Conservation (phyloP, 2,888 invertebrate genomes). For the Andrena bicolor region DNA sequence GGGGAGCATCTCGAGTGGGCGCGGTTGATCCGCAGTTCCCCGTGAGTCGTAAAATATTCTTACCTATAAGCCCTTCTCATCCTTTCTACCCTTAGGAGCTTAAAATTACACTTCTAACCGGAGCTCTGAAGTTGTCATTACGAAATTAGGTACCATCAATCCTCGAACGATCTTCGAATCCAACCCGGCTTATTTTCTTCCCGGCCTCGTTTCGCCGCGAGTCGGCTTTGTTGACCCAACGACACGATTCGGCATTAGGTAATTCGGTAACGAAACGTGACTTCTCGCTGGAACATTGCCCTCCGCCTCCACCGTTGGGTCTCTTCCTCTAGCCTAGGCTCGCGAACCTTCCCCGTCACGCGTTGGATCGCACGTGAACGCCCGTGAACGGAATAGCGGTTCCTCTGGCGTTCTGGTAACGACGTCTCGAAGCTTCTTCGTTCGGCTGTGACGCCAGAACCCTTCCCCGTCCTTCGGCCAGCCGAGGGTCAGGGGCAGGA, state of each 20-base stretch:
- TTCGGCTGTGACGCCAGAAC: background rate
- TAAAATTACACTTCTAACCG: too few relatives aligned
- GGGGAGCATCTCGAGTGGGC: background rate
- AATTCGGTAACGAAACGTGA: conserved; percentile 68
- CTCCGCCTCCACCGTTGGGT: conserved; percentile 4
- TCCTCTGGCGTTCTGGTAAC: conserved; percentile 67
- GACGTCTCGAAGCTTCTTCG: conserved; percentile 52
- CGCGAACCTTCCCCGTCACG: conserved; percentile 56
- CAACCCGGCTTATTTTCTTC: background rate
- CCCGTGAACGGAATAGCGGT: conserved; percentile 74
- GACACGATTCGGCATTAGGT: conserved; percentile 67
- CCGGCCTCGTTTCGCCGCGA: background rate
- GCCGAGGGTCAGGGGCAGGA: background rate
- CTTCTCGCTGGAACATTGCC: conserved; percentile 34
- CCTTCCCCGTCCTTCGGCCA: background rate
- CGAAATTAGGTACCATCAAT: too few relatives aligned
- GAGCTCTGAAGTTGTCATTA: too few relatives aligned
- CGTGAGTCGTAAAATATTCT: too few relatives aligned
- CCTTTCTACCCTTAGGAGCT: too few relatives aligned
- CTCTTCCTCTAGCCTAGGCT: conserved; percentile 35
- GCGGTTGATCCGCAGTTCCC: too few relatives aligned
- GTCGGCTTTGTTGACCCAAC: conserved; percentile 58
- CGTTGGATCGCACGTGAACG: conserved; percentile 61
- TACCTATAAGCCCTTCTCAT: too few relatives aligned
- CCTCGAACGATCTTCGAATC: too few relatives aligned